Evolutionary conservation across 2,888 invertebrate species (phyloP).

Genomic region (Dascillus cervinus): DNA sequence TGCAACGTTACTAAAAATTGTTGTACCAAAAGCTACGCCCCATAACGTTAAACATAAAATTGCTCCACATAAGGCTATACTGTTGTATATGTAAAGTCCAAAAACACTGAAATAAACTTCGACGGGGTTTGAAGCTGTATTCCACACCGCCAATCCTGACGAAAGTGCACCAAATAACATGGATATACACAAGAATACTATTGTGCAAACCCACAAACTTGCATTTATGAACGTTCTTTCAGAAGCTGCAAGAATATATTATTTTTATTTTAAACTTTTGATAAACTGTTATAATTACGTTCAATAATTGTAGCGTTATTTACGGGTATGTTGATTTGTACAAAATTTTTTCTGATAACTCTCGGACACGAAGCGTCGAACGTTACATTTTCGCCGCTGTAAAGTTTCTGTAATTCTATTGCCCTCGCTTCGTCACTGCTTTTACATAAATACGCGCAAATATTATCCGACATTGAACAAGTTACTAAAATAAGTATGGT

Average conservation of each 20-base stretch:
- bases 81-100: slow-evolving; percentile 56
- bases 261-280: slow-evolving; percentile 1
- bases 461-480: slow-evolving; percentile 34
- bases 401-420: slow-evolving; percentile 28
- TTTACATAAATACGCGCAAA: slow-evolving; percentile 41
- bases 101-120: slow-evolving; percentile 50
- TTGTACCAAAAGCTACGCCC: slow-evolving; percentile 35
- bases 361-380: slow-evolving; percentile 12
- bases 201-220: slow-evolving; percentile 49
- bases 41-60: slow-evolving; percentile 37
- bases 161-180: slow-evolving; percentile 45
- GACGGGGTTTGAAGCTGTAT: slow-evolving; percentile 52
- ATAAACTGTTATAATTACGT: slow-evolving; percentile 2
- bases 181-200: slow-evolving; percentile 46
- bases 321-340: neutral
- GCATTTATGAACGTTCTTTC: slow-evolving; percentile 35
- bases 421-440: slow-evolving; percentile 22
- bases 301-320: no score
- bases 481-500: slow-evolving; percentile 33
- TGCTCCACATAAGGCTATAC: slow-evolving; percentile 37
- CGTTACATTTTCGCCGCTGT: slow-evolving; percentile 18
- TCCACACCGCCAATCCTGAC: slow-evolving; percentile 48
- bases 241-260: slow-evolving; percentile 1
- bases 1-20: slow-evolving; percentile 35
- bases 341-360: slow-evolving; percentile 4